Evolutionary conservation across 2,113 vertebrate genomes (phyloP).

Genomic region (Cichladusa arquata): DNA sequence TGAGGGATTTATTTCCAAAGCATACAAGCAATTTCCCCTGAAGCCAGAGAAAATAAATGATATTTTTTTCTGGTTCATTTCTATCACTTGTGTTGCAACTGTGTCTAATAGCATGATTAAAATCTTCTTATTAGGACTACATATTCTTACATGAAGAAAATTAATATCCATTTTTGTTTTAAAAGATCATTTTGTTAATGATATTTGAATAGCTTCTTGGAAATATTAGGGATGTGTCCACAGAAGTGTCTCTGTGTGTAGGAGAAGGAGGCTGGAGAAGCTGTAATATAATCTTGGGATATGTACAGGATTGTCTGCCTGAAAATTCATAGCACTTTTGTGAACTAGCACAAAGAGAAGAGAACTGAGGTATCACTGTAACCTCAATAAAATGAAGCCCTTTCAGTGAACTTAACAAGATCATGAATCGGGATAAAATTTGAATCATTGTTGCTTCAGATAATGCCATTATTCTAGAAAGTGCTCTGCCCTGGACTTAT

Average conservation of each 20-base stretch:
- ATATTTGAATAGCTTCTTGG: neutral
- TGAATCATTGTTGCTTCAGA: neutral
- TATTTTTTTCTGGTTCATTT: conserved; percentile 4
- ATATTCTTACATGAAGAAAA: neutral
- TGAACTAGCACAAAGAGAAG: neutral
- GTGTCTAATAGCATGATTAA: neutral
- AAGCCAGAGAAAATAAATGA: neutral
- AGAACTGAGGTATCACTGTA: neutral
- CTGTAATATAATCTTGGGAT: neutral
- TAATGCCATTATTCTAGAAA: neutral
- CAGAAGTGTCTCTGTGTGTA: neutral
- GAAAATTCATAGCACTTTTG: neutral
- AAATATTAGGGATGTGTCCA: neutral
- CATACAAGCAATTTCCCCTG: neutral
- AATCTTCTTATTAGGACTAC: neutral
- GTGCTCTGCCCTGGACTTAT: neutral
- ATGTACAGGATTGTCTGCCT: neutral
- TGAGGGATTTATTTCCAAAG: conserved; percentile 26
- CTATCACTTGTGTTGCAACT: neutral
- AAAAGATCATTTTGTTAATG: neutral
- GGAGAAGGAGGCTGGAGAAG: neutral
- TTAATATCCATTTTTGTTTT: neutral
- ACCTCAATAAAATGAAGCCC: neutral
- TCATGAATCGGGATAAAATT: neutral
- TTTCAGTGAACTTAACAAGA: neutral